Base-by-base conservation (phyloP, 2,113 vertebrate genomes). In the Vombatus ursinus region DNA sequence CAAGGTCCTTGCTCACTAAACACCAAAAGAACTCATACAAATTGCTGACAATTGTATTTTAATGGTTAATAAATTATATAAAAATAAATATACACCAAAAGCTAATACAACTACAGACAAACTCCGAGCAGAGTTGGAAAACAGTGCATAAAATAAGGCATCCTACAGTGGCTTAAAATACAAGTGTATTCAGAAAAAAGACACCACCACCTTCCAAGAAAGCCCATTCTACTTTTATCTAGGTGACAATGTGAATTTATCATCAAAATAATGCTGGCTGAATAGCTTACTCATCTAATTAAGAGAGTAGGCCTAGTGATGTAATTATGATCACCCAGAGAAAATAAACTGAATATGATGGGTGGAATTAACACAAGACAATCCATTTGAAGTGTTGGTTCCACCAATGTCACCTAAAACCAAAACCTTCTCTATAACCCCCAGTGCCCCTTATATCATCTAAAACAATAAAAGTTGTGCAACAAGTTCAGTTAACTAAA, bases 391-490 rank as follows among this genome's bases (percentile, higher is more conserved):
- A 97, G 93, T 93, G 77, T 61, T 52, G 77, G 26, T 28, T 94
- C 93, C 91, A 92, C 37, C 25, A 37, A 94, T 44, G 61, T 6
- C 37, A 84, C 94, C 31, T n/a, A 50, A 26, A 90, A 37, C 0
- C 95, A 91, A 90, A 93, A 92, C 95, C n/a, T 90, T 94, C 52
- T 8, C 26, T 2, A 8, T 25, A 68, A 77, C 10, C 89, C 94
- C 95, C 54, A 8, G 50, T 23, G 52, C 61, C 93, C 96, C 95
- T 96, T 95, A 91, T 48, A 0, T 54, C 97, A 97, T 26, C 91
- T 95, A 37, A 94, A 93, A 93, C 94, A 31, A 90, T 93, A 91
- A 96, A 97, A 93, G 92, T 94, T 96, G 61, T 91, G 91, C 94
- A 97, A 97, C 25, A 93, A 94, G 94, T 26, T 94, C 77, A 94